Evolutionary conservation across 2,888 invertebrate species (phyloP).

Genomic region (Atethmia centrago): DNA sequence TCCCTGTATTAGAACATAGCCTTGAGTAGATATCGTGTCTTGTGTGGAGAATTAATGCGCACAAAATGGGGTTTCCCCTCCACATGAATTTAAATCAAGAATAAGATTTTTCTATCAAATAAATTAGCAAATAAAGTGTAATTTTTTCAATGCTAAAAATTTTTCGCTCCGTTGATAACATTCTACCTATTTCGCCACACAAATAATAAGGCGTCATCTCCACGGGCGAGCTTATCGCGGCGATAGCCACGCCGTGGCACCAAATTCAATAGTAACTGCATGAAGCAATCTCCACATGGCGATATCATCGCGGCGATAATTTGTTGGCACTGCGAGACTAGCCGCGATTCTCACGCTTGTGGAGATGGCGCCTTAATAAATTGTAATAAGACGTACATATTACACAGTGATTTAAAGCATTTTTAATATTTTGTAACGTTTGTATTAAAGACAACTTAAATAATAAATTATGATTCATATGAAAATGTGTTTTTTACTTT

Average conservation of each 20-base stretch:
- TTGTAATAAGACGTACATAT: background rate
- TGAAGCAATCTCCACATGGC: too few relatives aligned
- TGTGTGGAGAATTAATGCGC: conserved; percentile 11
- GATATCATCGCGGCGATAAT: too few relatives aligned
- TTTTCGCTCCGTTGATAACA: background rate
- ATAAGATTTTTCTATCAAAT: too few relatives aligned
- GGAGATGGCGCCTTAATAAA: too few relatives aligned
- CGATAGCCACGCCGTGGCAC: too few relatives aligned
- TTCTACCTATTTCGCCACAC: background rate
- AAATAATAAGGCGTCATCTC: too few relatives aligned
- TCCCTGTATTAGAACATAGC: too few relatives aligned
- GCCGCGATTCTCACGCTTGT: too few relatives aligned
- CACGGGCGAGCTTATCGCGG: too few relatives aligned
- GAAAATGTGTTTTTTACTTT: conserved; percentile 14
- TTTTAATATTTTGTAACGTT: conserved; percentile 60
- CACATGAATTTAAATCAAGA: background rate
- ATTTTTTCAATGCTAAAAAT: background rate
- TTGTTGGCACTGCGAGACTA: too few relatives aligned
- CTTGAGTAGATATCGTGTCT: background rate
- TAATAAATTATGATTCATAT: conserved; percentile 69
- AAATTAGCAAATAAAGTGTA: background rate
- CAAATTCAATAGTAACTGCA: too few relatives aligned
- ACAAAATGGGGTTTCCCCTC: conserved; percentile 1
- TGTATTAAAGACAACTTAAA: conserved; percentile 69
- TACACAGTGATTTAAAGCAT: conserved; percentile 59